Evolutionary conservation across 2,888 invertebrate genomes (phyloP).

Genomic region (Caradrina kadenii): DNA sequence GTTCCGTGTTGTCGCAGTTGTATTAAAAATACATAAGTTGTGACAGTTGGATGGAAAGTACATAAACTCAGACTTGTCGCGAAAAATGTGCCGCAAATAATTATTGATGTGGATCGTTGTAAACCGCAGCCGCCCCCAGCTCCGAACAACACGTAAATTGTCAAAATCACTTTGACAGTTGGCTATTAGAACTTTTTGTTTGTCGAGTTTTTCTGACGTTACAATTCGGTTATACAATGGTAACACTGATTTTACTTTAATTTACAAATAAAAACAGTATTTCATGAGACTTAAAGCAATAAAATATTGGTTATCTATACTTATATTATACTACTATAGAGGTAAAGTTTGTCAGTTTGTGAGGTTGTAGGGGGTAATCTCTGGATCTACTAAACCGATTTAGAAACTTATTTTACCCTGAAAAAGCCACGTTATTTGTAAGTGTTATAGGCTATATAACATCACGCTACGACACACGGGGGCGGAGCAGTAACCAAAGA

Average conservation of each 20-base stretch:
- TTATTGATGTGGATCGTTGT: constrained; percentile 5
- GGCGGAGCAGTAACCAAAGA: no score
- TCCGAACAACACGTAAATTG: constrained; percentile 32
- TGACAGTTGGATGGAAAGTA: no score
- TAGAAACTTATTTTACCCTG: no score
- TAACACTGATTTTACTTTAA: constrained; percentile 13
- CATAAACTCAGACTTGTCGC: not conserved
- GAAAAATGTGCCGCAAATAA: constrained; percentile 23
- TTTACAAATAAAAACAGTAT: constrained; percentile 1
- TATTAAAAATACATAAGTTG: not conserved
- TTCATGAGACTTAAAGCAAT: not conserved
- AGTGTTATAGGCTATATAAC: no score
- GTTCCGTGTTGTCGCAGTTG: not conserved
- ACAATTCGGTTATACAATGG: not conserved
- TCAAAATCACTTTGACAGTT: constrained; percentile 35
- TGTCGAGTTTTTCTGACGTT: constrained; percentile 7
- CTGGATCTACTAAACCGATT: no score
- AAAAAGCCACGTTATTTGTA: no score
- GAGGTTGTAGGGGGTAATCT: no score
- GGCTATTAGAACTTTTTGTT: constrained; percentile 16
- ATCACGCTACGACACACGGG: no score
- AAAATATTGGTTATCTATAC: not conserved
- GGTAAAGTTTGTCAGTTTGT: no score
- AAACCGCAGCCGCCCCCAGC: not conserved
- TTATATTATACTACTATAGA: no score